A percentile compares a stretch with the other conserved stretches of the same genome.
These are phyloP conservation scores for Gerris buenoi DNA, from an alignment of 1,140 invertebrate species.

Conservation along the genomic window DNA sequence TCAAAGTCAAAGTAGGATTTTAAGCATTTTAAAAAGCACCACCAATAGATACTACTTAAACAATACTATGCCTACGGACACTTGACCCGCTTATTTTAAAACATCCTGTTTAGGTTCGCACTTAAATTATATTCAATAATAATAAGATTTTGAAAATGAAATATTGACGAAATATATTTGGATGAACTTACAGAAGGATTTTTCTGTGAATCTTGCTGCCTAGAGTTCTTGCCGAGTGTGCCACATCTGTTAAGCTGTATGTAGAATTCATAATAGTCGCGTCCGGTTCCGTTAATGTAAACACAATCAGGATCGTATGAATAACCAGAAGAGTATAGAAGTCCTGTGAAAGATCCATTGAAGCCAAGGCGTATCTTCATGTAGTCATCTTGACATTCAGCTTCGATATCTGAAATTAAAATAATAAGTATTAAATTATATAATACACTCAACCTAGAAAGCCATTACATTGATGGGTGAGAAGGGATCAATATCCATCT, in stretches of 20 bases:
- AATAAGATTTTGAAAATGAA: too few species aligned
- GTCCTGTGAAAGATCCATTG: conserved; percentile 75
- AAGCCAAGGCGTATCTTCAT: conserved; percentile 87
- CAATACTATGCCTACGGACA: too few species aligned
- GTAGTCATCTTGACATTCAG: conserved; percentile 86
- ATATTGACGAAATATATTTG: not conserved
- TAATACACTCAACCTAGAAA: too few species aligned
- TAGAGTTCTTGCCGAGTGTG: conserved; percentile 71
- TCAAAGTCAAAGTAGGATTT: too few species aligned
- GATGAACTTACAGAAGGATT: conserved; percentile 55
- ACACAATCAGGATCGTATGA: conserved; percentile 87
- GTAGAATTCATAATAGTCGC: conserved; percentile 83
- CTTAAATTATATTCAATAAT: too few species aligned
- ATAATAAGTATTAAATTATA: too few species aligned
- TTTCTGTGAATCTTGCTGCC: conserved; percentile 68
- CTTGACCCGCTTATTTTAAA: too few species aligned
- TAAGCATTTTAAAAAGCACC: too few species aligned
- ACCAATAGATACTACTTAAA: too few species aligned
- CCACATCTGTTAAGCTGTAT: conserved; percentile 84
- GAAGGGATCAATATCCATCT: too few species aligned
- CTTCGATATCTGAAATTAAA: conserved; percentile 82
- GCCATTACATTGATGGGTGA: too few species aligned
- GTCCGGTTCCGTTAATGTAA: conserved; percentile 82
- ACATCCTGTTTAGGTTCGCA: too few species aligned
- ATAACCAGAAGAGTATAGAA: conserved; percentile 83